phyloP scores from a whole-genome alignment of 2,888 invertebrate genomes.

The Xanthostigma xanthostigma region DNA sequence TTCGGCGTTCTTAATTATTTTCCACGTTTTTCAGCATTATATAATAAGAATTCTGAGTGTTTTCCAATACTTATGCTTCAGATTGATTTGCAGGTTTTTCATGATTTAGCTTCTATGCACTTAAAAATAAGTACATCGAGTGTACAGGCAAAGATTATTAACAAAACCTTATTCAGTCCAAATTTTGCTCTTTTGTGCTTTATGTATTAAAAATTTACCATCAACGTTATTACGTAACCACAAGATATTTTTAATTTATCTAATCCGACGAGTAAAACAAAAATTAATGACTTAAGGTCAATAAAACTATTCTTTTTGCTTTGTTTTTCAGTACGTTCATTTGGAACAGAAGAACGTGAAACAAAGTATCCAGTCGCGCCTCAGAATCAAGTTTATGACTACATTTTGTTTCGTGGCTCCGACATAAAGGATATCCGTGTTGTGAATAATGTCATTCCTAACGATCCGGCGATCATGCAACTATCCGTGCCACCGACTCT shows the following conservation, averaged over 20 bases:
- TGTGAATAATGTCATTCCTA: slow-evolving; percentile 74
- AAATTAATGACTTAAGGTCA: background rate
- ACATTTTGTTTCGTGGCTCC: slow-evolving; percentile 92
- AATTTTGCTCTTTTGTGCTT: no score
- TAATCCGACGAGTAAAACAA: background rate
- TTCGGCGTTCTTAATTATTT: no score
- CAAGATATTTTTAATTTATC: background rate
- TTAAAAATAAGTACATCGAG: no score
- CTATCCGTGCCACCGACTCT: slow-evolving; percentile 63
- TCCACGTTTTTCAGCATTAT: no score
- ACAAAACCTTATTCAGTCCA: no score
- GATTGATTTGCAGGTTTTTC: no score
- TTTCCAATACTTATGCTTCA: no score
- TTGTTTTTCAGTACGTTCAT: slow-evolving; percentile 74
- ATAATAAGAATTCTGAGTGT: no score
- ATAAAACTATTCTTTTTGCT: slow-evolving; percentile 6
- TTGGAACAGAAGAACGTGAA: slow-evolving; percentile 96
- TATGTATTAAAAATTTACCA: background rate
- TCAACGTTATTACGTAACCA: background rate
- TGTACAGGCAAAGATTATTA: no score
- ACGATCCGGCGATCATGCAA: slow-evolving; percentile 97
- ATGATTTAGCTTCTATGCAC: no score
- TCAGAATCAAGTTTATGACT: slow-evolving; percentile 96
- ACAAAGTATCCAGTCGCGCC: slow-evolving; percentile 91
- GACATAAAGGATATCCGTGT: slow-evolving; percentile 99